These are phyloP conservation scores for Aurelia sp. DNA, from an alignment of 30 jellyfish, hydroid and myxozoan genomes.

Conservation along the genomic window DNA sequence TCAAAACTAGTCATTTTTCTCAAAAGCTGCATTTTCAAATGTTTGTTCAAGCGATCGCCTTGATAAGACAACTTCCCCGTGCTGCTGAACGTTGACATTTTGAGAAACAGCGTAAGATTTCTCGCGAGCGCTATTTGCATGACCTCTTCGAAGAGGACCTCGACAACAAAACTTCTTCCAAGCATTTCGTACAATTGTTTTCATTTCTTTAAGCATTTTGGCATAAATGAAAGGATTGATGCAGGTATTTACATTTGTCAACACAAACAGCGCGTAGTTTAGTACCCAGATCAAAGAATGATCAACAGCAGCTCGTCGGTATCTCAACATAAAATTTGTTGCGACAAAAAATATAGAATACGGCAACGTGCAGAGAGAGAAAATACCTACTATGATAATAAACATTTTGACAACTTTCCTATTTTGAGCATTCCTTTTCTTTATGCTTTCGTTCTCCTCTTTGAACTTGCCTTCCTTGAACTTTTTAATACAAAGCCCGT, in stretches of 20 bases:
- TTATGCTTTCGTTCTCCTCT: background rate
- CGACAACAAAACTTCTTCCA: too few relatives aligned
- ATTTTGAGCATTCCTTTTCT: conserved; percentile 19
- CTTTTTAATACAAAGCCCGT: conserved; percentile 1
- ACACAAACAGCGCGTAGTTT: conserved; percentile 35
- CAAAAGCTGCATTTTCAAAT: too few relatives aligned
- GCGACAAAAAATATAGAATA: conserved; percentile 25
- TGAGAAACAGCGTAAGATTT: too few relatives aligned
- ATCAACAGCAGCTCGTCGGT: conserved; percentile 14
- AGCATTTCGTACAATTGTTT: background rate
- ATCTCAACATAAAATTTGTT: conserved; percentile 7
- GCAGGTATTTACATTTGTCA: conserved; percentile 56
- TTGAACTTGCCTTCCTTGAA: background rate
- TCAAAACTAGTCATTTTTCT: too few relatives aligned
- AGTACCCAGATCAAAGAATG: conserved; percentile 5
- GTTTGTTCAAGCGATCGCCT: too few relatives aligned
- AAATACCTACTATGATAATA: conserved; percentile 22
- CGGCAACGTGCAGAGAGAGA: conserved; percentile 49
- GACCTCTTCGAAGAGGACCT: too few relatives aligned
- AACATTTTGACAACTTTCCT: conserved; percentile 48
- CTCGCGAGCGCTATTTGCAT: too few relatives aligned
- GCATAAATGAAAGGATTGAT: conserved; percentile 68
- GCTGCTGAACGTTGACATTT: too few relatives aligned
- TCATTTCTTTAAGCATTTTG: conserved; percentile 9
- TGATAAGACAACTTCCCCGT: too few relatives aligned